Base-by-base conservation (phyloP, 2,888 invertebrate genomes). In the Strigamia maritima region DNA sequence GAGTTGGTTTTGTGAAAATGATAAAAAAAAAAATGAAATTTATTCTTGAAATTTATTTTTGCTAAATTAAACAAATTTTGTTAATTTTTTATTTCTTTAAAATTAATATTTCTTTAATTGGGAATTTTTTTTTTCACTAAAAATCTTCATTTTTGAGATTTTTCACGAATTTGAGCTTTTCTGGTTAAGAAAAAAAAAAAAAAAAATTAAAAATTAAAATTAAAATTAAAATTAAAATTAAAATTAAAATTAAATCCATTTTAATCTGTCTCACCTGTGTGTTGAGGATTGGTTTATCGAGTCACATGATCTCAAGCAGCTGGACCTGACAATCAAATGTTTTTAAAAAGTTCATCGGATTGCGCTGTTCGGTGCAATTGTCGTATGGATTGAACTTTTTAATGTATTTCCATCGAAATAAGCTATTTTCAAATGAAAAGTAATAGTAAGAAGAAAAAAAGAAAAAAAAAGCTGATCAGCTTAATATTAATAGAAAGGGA, bases 401-500 rank as follows among this genome's bases (percentile, higher is more conserved):
- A 54, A 54, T 54, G 6, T 54, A 24, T 24, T 65, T 19, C 60
- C 24, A n/a, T n/a, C n/a, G n/a, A 65, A 65, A 65, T 65, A 65
- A 65, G 60, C 24, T 65, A 65, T 65, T 65, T 65, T 65, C 2
- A 65, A 65, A 65, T 65, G 60, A 65, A 65, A 65, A n/a, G 60
- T n/a, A 24, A 0, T n/a, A 24, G 24, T 19, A 65, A 24, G 19
- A 65, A 22, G 60, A 24, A 10, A 12, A 65, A 22, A 44, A 44
- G 60, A 22, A 65, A 65, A 24, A 24, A 24, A 24, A 24, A 65
- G 60, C 60, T 65, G 60, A 65, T 65, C 60, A 65, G 60, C 60
- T 65, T 65, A 60, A 65, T 65, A 65, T 65, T 65, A 65, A 65
- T 65, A 65, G 60, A 65, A 65, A 65, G 60, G 60, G 60, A 65